Base-by-base conservation (phyloP, 1,140 invertebrate genomes). In the Drosophila repleta region DNA sequence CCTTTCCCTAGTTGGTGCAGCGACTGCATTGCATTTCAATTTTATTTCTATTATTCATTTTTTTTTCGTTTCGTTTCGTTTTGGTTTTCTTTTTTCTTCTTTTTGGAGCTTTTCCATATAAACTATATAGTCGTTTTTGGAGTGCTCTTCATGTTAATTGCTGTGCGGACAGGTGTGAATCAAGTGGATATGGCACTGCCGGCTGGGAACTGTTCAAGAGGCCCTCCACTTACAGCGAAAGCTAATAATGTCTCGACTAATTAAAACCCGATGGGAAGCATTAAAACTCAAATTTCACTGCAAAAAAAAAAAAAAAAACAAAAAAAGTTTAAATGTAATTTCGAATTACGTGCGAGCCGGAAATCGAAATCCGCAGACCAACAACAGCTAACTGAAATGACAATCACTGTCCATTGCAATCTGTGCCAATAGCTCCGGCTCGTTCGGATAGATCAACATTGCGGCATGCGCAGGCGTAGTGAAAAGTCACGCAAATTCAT, bases 341-440 rank as follows among this genome's bases (percentile, higher is more conserved):
- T 70, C 74, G 39, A 69, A 74, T 87, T 84, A 84, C 81, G 81
- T 84, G 81, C 82, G 65, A 68, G 79, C 82, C 81, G 81, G 81
- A 84, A 87, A 74, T 68, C 43, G 69, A 81, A 87, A 80, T 67
- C 48, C 72, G 55, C 46, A 17, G 18, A 43, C 17, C 17, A 17
- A 43, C 17, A 43, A 17, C 53, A 37, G 53, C 41, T 32, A 15
- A 51, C 75, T 46, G 21, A 24, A 52, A 52, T 67, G 55, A 67
- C 76, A 76, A 58, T 61, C 61, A 61, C 39, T 39, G 48, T 49
- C n/a, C 64, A 32, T 45, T 18, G 49, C 65, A 74, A 61, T 29
- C 26, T 52, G 29, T 52, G 24, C 15, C 24, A 17, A 10, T 35
- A 35, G 13, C 15, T 26, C 8, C 13, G 29, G 15, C 15, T 29